These are phyloP conservation scores for Orius laevigatus DNA, from an alignment of 1,140 invertebrate species.

Conservation along the genomic window DNA sequence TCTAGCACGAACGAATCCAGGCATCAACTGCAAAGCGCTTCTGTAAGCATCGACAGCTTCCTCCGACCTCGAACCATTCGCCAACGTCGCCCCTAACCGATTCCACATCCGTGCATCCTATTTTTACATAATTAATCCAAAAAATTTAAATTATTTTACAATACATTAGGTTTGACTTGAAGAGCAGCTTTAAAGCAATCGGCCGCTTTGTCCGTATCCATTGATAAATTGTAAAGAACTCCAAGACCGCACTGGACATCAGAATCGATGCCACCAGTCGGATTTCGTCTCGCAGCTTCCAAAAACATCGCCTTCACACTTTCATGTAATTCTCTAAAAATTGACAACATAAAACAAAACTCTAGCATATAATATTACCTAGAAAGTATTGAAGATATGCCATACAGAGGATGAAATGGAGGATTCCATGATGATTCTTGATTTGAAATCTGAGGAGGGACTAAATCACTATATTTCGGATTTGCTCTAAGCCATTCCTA, in stretches of 20 bases:
- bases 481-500: slow-evolving; percentile 69
- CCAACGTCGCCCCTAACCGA: slow-evolving; percentile 87
- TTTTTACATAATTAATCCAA: too few species aligned
- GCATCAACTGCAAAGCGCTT: slow-evolving; percentile 73
- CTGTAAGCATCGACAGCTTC: slow-evolving; percentile 94
- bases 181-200: slow-evolving; percentile 90
- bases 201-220: slow-evolving; percentile 88
- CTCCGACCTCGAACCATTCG: slow-evolving; percentile 85
- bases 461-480: slow-evolving; percentile 63
- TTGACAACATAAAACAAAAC: too few species aligned
- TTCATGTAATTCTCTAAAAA: slow-evolving; percentile 36
- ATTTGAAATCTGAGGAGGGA: slow-evolving; percentile 20
- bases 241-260: slow-evolving; percentile 91
- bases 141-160: slow-evolving; percentile 6
- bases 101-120: slow-evolving; percentile 94
- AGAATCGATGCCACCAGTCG: slow-evolving; percentile 59
- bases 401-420: too few species aligned
- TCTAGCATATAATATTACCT: too few species aligned
- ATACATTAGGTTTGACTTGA: slow-evolving; percentile 57
- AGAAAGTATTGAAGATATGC: too few species aligned
- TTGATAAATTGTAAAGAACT: slow-evolving; percentile 85
- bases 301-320: slow-evolving; percentile 69
- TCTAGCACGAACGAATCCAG: slow-evolving; percentile 89
- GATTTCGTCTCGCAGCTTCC: slow-evolving; percentile 65
- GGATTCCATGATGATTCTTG: too few species aligned